These are phyloP conservation scores for Enhydra lutris DNA, from an alignment of 2,113 vertebrate species.

Conservation along the genomic window DNA sequence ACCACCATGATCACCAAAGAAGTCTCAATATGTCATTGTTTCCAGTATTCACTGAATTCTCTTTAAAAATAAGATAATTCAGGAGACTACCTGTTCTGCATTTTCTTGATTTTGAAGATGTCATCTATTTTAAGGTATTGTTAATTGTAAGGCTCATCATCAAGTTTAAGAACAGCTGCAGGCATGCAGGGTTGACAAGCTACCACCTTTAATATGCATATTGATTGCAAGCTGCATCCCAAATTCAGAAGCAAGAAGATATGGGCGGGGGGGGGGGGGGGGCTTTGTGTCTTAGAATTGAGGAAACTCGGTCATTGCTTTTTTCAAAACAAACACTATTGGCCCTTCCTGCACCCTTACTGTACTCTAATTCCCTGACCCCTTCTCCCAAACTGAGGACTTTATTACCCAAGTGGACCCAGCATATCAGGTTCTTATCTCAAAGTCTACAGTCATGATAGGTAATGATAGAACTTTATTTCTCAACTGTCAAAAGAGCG, in stretches of 20 bases:
- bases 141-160: not conserved
- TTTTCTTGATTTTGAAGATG: conserved; percentile 7
- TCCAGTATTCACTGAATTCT: not conserved
- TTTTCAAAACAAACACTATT: not conserved
- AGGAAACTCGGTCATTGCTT: not conserved
- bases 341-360: not conserved
- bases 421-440: not conserved
- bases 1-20: not conserved
- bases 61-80: not conserved
- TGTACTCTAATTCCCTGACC: not conserved
- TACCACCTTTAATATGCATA: not conserved
- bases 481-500: not conserved
- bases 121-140: not conserved
- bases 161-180: not conserved
- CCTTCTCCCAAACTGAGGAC: not conserved
- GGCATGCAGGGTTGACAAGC: not conserved
- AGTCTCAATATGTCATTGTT: not conserved
- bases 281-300: not conserved
- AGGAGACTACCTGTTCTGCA: not conserved
- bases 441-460: not conserved
- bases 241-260: not conserved
- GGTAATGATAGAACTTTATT: not conserved
- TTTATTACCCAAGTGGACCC: not conserved
- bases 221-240: not conserved
- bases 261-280: not conserved